These are phyloP conservation scores for Xylocampa areola DNA, from an alignment of 2,888 invertebrate genomes.

Conservation along the genomic window DNA sequence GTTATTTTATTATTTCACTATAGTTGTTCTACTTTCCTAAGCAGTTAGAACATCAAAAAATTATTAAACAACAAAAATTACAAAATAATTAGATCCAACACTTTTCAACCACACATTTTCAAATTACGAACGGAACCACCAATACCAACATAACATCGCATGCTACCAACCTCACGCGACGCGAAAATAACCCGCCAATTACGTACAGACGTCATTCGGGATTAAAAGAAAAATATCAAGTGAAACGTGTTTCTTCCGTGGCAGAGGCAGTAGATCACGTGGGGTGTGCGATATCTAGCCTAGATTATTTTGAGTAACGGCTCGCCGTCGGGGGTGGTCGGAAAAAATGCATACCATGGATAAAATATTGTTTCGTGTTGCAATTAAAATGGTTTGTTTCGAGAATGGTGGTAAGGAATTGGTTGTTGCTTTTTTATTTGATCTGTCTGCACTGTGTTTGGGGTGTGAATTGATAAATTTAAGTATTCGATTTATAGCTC, in stretches of 20 bases:
- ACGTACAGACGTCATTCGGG: slow-evolving; percentile 73
- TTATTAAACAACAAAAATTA: not conserved
- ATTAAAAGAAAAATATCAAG: slow-evolving; percentile 75
- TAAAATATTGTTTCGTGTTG: slow-evolving; percentile 84
- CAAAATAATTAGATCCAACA: not conserved
- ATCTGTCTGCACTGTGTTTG: slow-evolving; percentile 18
- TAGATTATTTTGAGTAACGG: slow-evolving; percentile 89
- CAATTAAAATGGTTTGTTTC: slow-evolving; percentile 83
- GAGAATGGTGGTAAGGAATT: slow-evolving; percentile 46
- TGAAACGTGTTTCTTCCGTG: slow-evolving; percentile 75
- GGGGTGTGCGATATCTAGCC: slow-evolving; percentile 81
- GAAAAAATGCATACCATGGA: slow-evolving; percentile 78
- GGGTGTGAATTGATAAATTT: slow-evolving; percentile 5
- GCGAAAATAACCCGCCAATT: slow-evolving; percentile 66
- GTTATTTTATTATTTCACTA: not conserved
- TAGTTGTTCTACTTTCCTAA: too few relatives aligned
- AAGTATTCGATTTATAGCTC: not conserved
- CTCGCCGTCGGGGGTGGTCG: slow-evolving; percentile 65
- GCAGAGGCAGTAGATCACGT: slow-evolving; percentile 80
- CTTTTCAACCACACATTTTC: slow-evolving; percentile 10
- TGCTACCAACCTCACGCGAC: slow-evolving; percentile 68
- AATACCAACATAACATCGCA: slow-evolving; percentile 52
- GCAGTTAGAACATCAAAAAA: not conserved
- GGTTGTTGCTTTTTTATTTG: slow-evolving; percentile 33
- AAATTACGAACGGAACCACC: slow-evolving; percentile 17